Conservation (phyloP, 64 coral and sea anemone species). For the Montipora capricornis region DNA sequence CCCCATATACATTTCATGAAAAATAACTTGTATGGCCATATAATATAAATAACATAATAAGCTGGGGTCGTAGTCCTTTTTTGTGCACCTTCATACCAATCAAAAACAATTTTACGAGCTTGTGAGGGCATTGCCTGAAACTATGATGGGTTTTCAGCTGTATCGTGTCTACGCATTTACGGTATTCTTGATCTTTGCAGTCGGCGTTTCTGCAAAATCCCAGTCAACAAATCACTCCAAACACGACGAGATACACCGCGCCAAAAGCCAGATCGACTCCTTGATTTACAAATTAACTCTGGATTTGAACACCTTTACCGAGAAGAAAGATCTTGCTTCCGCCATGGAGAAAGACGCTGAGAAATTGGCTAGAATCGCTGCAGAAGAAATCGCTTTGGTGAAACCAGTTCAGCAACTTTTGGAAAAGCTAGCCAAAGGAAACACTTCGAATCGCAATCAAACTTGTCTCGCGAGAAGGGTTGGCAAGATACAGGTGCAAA, state of each 20-base stretch:
- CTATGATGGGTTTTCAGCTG: not conserved
- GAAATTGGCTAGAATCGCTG: not conserved
- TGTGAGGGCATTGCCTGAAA: too few relatives aligned
- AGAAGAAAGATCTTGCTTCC: not conserved
- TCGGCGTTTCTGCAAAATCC: not conserved
- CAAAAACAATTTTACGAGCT: not conserved
- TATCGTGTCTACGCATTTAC: not conserved
- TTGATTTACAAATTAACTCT: slow-evolving; percentile 5
- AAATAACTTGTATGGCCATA: not conserved
- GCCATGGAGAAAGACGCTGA: slow-evolving; percentile 7
- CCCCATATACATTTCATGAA: not conserved
- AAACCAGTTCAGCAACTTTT: slow-evolving; percentile 1
- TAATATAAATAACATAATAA: too few relatives aligned
- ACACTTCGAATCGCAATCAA: not conserved
- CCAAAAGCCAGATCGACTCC: slow-evolving; percentile 25
- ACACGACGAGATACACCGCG: not conserved
- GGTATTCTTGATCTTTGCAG: not conserved
- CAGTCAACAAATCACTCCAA: not conserved
- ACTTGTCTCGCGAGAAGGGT: not conserved
- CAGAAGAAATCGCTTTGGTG: not conserved
- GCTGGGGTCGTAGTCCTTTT: too few relatives aligned
- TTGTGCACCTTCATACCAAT: not conserved
- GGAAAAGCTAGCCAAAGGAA: not conserved
- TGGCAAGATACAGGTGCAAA: not conserved
- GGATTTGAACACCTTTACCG: slow-evolving; percentile 1